These are phyloP conservation scores for Vimba vimba DNA, from an alignment of 2,113 vertebrate genomes.

Conservation along the genomic window DNA sequence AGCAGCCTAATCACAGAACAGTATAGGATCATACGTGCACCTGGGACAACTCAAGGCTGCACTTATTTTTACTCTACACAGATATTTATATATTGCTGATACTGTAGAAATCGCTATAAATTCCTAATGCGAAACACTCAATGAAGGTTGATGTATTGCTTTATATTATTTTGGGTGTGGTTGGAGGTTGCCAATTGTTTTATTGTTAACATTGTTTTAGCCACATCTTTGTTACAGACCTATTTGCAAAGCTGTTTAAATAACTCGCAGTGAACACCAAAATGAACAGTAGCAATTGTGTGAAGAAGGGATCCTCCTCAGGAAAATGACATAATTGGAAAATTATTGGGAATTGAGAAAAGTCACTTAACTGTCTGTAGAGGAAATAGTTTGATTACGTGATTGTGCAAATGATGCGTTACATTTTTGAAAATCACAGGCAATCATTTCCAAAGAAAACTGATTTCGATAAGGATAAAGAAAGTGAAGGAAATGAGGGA, in stretches of 20 bases:
- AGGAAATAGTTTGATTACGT: neutral
- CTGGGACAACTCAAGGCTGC: neutral
- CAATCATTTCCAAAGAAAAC: conserved; percentile 14
- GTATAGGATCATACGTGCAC: conserved; percentile 2
- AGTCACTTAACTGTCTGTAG: neutral
- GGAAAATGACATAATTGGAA: neutral
- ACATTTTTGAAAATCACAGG: neutral
- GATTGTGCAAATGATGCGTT: neutral
- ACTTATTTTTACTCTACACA: neutral
- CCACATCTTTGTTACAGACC: neutral
- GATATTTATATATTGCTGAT: conserved; percentile 1
- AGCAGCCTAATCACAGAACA: neutral
- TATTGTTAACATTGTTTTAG: neutral
- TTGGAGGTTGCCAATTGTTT: neutral
- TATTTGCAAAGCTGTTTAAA: neutral
- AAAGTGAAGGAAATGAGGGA: neutral
- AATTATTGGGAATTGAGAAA: neutral
- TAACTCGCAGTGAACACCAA: neutral
- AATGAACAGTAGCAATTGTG: neutral
- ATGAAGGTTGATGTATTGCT: neutral
- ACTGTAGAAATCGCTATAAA: neutral
- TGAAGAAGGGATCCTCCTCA: neutral
- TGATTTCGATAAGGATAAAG: conserved; percentile 12
- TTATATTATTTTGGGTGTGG: neutral
- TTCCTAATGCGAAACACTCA: neutral